These are phyloP conservation scores for Oryzias javanicus DNA, from an alignment of 2,113 vertebrate genomes.

Conservation along the genomic window DNA sequence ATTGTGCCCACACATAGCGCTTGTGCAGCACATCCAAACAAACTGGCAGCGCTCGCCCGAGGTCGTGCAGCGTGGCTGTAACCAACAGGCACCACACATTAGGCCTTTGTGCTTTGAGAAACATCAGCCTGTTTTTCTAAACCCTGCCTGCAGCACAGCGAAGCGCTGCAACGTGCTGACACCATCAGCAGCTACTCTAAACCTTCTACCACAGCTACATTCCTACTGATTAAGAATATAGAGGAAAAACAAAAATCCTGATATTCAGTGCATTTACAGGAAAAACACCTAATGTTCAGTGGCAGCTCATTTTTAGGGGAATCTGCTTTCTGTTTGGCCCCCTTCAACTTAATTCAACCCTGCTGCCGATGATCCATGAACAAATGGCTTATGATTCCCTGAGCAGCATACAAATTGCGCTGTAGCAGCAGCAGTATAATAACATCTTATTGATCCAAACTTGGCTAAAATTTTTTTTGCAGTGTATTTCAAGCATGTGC, in stretches of 20 bases:
- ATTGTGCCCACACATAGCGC: slow-evolving; percentile 19
- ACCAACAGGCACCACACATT: slow-evolving; percentile 58
- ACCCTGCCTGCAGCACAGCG: slow-evolving; percentile 65
- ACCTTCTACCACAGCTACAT: slow-evolving; percentile 53
- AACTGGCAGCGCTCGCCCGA: slow-evolving; percentile 30
- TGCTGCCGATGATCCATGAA: slow-evolving; percentile 45
- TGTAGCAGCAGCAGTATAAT: slow-evolving; percentile 38
- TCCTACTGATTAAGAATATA: slow-evolving; percentile 25
- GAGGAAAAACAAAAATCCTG: background rate
- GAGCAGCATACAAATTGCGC: slow-evolving; percentile 55
- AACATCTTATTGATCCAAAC: slow-evolving; percentile 58
- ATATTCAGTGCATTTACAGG: slow-evolving; percentile 19
- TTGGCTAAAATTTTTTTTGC: slow-evolving; percentile 39
- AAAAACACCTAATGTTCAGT: slow-evolving; percentile 1
- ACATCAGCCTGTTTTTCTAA: slow-evolving; percentile 57
- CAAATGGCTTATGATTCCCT: slow-evolving; percentile 30
- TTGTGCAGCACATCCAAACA: slow-evolving; percentile 36
- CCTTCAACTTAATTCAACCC: slow-evolving; percentile 22
- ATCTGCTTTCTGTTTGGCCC: background rate
- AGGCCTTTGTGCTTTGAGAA: slow-evolving; percentile 68
- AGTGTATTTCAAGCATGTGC: slow-evolving; percentile 13
- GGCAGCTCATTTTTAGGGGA: background rate
- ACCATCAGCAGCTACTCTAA: slow-evolving; percentile 65
- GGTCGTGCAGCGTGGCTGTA: slow-evolving; percentile 41
- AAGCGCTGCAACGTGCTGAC: slow-evolving; percentile 73